A percentile compares a stretch with the other conserved stretches of the same genome.
Conservation (phyloP, 2,888 invertebrate species). For the Odontomyia ornata region DNA sequence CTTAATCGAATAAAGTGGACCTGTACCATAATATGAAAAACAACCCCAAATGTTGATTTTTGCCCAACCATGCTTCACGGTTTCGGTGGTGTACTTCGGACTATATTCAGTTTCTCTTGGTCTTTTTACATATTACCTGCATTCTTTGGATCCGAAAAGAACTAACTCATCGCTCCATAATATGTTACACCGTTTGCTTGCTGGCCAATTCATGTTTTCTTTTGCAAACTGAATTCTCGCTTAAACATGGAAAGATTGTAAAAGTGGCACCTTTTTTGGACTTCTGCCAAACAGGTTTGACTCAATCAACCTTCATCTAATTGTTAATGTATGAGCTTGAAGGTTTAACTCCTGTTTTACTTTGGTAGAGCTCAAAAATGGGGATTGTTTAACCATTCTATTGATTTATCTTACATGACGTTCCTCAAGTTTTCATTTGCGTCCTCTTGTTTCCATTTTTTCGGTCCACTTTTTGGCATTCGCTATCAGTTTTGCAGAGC, state of each 20-base stretch:
- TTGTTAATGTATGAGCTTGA: background rate
- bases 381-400: background rate
- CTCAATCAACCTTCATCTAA: too few relatives aligned
- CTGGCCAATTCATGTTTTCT: background rate
- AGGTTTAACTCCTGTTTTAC: background rate
- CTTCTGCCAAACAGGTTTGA: too few relatives aligned
- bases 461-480: too few relatives aligned
- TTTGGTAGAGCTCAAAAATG: background rate
- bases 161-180: conserved; percentile 4
- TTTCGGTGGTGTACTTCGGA: background rate
- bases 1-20: conserved; percentile 49
- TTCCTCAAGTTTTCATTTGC: too few relatives aligned
- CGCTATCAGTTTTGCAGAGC: too few relatives aligned
- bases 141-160: background rate
- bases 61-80: conserved; percentile 49
- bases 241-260: background rate
- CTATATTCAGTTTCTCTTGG: background rate
- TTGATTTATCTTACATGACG: too few relatives aligned
- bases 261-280: background rate
- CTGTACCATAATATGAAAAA: conserved; percentile 50
- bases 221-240: too few relatives aligned
- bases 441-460: too few relatives aligned
- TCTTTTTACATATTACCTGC: background rate
- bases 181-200: background rate
- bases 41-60: conserved; percentile 49